Evolutionary conservation across 2,888 invertebrate species (phyloP).

Genomic region (Lasius fuliginosus): DNA sequence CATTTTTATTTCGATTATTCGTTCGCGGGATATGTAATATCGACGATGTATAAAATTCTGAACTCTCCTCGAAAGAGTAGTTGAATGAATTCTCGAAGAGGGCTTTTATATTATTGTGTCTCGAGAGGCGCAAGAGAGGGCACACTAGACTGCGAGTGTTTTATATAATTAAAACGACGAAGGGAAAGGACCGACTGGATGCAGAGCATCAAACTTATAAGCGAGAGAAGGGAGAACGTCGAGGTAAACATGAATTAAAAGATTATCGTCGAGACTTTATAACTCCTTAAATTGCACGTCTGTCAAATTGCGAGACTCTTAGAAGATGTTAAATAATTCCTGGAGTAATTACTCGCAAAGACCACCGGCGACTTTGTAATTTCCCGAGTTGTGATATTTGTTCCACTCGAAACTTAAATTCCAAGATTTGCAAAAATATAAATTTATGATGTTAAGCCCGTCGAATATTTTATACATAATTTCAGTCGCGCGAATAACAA

Average conservation of each 20-base stretch:
- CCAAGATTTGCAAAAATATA: neutral
- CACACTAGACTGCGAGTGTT: constrained; percentile 50
- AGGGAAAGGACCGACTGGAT: neutral
- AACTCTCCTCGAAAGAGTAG: neutral
- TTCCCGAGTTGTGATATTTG: neutral
- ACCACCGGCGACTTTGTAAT: neutral
- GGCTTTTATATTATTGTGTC: constrained; percentile 36
- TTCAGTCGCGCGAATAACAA: neutral
- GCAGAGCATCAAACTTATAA: constrained; percentile 14
- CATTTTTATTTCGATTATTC: constrained; percentile 12
- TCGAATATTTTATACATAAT: neutral
- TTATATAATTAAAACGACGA: constrained; percentile 47
- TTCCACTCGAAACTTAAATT: neutral
- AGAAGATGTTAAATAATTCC: neutral
- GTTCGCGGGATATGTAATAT: neutral
- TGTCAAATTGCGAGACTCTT: neutral
- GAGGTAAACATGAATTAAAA: neutral
- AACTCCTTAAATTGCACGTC: neutral
- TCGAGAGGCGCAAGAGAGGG: constrained; percentile 44
- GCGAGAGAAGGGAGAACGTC: neutral
- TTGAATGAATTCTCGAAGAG: constrained; percentile 39
- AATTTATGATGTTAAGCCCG: neutral
- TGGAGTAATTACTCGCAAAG: constrained; percentile 21
- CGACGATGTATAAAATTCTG: neutral
- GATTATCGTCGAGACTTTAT: constrained; percentile 2